Evolutionary conservation across 2,888 invertebrate species (phyloP).

Genomic region (Tachina grossa): DNA sequence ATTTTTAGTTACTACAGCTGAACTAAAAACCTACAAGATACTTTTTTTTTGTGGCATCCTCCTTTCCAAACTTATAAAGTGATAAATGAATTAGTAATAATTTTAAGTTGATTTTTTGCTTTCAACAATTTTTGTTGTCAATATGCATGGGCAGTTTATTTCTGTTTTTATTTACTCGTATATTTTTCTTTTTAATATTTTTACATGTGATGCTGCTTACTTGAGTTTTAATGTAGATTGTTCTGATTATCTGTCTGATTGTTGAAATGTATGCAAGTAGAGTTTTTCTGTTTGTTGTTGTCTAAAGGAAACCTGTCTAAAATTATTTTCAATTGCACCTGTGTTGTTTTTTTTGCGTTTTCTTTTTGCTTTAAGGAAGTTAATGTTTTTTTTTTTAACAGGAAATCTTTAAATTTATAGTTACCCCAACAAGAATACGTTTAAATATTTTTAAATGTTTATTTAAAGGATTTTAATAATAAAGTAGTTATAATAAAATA

Average conservation of each 20-base stretch:
- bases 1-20: background rate
- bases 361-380: constrained; percentile 45
- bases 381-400: constrained; percentile 41
- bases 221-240: constrained; percentile 30
- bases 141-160: constrained; percentile 43
- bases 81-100: constrained; percentile 68
- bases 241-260: constrained; percentile 29
- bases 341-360: constrained; percentile 30
- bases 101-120: constrained; percentile 26
- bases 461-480: too few relatives aligned
- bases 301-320: constrained; percentile 57
- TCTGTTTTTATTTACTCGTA: constrained; percentile 11
- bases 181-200: background rate
- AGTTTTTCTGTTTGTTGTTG: constrained; percentile 8
- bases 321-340: constrained; percentile 63
- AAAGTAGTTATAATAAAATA: too few relatives aligned
- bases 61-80: constrained; percentile 54
- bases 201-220: background rate
- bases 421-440: constrained; percentile 24
- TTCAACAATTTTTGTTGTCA: constrained; percentile 53
- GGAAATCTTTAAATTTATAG: constrained; percentile 65
- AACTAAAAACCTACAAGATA: constrained; percentile 1
- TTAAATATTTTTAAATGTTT: background rate
- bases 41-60: constrained; percentile 40
- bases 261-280: too few relatives aligned